Evolutionary conservation across 2,113 vertebrate species (phyloP).

Genomic region (Odobenus rosmarus): DNA sequence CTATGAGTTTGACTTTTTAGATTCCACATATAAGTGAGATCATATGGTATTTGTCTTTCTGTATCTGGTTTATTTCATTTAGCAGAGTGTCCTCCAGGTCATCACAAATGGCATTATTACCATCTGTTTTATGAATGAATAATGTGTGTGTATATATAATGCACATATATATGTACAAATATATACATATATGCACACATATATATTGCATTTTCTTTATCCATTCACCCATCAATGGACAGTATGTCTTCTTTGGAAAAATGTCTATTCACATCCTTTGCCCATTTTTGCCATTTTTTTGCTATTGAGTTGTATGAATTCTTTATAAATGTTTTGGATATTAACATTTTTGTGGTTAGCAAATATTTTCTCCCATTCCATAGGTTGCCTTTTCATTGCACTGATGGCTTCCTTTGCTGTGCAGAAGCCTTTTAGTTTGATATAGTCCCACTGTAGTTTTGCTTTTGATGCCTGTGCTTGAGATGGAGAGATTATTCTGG

Average conservation of each 20-base stretch:
- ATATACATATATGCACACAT: no score
- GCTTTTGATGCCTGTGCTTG: neutral
- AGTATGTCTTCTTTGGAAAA: neutral
- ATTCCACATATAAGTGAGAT: no score
- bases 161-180: no score
- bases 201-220: no score
- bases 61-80: no score
- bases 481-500: neutral
- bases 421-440: neutral
- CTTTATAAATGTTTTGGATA: neutral
- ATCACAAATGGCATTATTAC: no score
- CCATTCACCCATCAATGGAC: neutral
- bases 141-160: no score
- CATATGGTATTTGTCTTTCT: no score
- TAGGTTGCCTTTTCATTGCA: neutral
- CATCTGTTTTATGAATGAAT: no score
- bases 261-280: neutral
- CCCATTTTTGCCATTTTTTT: neutral
- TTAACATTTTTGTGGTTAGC: neutral
- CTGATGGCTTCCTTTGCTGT: neutral
- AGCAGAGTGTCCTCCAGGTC: no score
- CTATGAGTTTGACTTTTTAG: neutral
- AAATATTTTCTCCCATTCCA: neutral
- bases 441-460: neutral
- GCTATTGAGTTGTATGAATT: neutral